Evolutionary conservation across 2,888 invertebrate genomes (phyloP).

Genomic region (Athalia rosae): DNA sequence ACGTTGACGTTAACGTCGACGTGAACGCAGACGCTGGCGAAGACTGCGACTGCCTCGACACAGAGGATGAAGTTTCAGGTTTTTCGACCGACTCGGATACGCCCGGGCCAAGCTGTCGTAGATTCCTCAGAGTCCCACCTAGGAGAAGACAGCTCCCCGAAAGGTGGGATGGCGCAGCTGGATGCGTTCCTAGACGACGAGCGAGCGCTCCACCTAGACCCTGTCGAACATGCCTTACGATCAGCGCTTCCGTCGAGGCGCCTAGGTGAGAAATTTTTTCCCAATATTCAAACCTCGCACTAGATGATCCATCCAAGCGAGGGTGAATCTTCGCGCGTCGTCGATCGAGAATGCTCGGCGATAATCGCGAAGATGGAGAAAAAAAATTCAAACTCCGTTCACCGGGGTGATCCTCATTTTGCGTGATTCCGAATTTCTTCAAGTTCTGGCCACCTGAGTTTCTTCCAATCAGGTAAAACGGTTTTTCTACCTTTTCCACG

Average conservation of each 20-base stretch:
- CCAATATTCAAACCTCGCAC: neutral
- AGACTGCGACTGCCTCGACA: constrained; percentile 78
- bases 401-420: no score
- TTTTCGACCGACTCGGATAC: constrained; percentile 89
- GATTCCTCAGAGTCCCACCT: constrained; percentile 73
- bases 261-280: constrained; percentile 59
- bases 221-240: constrained; percentile 67
- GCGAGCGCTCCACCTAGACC: constrained; percentile 51
- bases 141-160: constrained; percentile 65
- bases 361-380: no score
- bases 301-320: neutral
- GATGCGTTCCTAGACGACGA: constrained; percentile 70
- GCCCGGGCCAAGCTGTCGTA: constrained; percentile 68
- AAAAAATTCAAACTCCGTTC: no score
- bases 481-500: no score
- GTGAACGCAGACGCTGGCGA: constrained; percentile 48
- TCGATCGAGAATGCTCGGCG: neutral
- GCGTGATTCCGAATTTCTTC: no score
- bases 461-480: no score
- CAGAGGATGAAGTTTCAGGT: constrained; percentile 89
- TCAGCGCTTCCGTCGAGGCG: constrained; percentile 70
- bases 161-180: constrained; percentile 73
- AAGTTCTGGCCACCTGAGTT: no score
- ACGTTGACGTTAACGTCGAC: constrained; percentile 11
- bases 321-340: neutral